Evolutionary conservation across 2,113 vertebrate species (phyloP), one percentile per base, ranked within the genome.

Genomic region (Peucedramus taeniatus): DNA sequence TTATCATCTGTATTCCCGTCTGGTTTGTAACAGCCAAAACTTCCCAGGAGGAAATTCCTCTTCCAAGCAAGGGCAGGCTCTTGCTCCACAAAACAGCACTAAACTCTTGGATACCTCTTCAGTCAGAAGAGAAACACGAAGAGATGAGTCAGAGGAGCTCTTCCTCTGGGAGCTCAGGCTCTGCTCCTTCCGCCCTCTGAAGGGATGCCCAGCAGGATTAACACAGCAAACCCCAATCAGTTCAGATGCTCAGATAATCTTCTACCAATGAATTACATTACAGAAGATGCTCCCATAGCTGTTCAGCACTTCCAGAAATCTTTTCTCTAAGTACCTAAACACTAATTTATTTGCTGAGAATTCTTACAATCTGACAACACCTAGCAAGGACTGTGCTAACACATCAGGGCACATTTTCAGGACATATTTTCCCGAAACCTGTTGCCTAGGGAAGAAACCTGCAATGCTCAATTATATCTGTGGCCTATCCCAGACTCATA

Each of bases 181-280:
- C 50, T 87, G 60, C 44, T 78, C 56, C 42, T 70, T 42, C 42
- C 44, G 42, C 18, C 24, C 21, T 40, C 57, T 35, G 44, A 60
- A 85, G 70, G 16, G 21, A 21, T 3, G 22, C 83, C 82, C 63
- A 94, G 68, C 66, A 93, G 86, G 87, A 82, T 88, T 77, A 82
- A 82, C 37, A 76, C 65, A 91, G 51, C 28, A 84, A 92, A 84
- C 17, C 28, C 19, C 65, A 69, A 35, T 37, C 39, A 83, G 44
- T 77, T 45, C 76, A 86, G 79, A 79, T 84, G 78, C 83, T 95
- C 66, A 79, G 92, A 87, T 87, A 88, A 74, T 87, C 93, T 95
- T 24, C 81, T 77, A 81, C 65, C 61, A 94, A 96, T 61, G 33
- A 90, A 83, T 79, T 63, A 19, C 27, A 45, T 71, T 4, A 81